These are phyloP conservation scores for Amphilophus citrinellus DNA, from an alignment of 2,113 vertebrate genomes.

Conservation along the genomic window DNA sequence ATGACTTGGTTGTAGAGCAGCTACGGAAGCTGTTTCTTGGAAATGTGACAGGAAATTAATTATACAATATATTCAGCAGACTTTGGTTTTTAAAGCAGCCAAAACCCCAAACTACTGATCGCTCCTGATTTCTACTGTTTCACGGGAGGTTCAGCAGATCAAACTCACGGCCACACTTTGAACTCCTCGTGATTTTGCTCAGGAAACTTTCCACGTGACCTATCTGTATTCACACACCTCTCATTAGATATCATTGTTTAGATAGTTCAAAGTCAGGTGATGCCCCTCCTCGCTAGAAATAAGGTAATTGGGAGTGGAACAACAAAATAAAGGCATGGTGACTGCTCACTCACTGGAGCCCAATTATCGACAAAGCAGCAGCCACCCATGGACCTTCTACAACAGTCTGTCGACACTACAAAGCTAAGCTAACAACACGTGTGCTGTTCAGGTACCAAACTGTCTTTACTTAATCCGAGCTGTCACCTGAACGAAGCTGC, in stretches of 20 bases:
- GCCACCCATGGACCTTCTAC: neutral
- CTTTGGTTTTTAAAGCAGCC: neutral
- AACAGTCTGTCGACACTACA: neutral
- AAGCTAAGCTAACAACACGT: neutral
- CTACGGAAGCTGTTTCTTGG: neutral
- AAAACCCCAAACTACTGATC: too few relatives aligned
- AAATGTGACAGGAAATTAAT: conserved; percentile 27
- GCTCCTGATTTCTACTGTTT: too few relatives aligned
- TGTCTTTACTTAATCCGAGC: neutral
- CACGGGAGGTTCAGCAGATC: too few relatives aligned
- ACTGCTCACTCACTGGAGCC: conserved; percentile 48
- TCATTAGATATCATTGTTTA: conserved; percentile 4
- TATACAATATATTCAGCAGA: neutral
- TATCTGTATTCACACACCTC: neutral
- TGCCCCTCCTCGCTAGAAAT: conserved; percentile 32
- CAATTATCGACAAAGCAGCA: conserved; percentile 44
- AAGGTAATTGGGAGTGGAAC: conserved; percentile 36
- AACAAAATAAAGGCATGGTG: conserved; percentile 19
- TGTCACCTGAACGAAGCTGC: neutral
- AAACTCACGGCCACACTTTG: neutral
- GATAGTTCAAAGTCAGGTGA: conserved; percentile 21
- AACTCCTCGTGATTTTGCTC: neutral
- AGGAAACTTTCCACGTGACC: neutral
- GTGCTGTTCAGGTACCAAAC: neutral
- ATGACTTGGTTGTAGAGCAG: neutral